Evolutionary conservation across 1,140 invertebrate species (phyloP).

Genomic region (Pararge aegeria): DNA sequence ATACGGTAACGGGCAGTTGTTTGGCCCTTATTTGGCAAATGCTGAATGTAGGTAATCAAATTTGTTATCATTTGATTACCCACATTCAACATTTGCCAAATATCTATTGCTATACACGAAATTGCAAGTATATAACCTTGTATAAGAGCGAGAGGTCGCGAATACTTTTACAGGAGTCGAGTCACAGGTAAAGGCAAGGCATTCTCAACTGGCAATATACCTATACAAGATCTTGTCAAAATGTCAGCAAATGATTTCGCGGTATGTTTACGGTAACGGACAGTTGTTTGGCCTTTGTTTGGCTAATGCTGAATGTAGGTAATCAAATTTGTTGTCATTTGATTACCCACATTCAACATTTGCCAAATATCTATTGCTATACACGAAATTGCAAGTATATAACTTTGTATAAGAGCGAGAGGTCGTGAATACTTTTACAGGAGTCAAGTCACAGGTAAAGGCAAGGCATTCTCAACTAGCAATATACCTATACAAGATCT

Average conservation of each 20-base stretch:
- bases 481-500: background rate
- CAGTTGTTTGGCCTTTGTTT: constrained; percentile 6
- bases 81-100: too few species aligned
- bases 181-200: background rate
- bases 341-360: too few species aligned
- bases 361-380: too few species aligned
- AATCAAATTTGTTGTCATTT: constrained; percentile 6
- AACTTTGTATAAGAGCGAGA: too few species aligned
- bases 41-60: constrained; percentile 6
- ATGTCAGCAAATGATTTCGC: constrained; percentile 6
- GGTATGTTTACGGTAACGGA: background rate
- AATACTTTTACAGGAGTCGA: background rate
- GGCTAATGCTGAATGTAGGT: constrained; percentile 4
- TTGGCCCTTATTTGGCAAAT: constrained; percentile 5
- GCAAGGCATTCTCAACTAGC: background rate
- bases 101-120: too few species aligned
- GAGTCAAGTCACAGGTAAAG: background rate
- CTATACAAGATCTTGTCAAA: constrained; percentile 6
- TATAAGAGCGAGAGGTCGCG: too few species aligned
- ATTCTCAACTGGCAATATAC: background rate
- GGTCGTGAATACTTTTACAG: background rate
- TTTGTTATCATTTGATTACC: too few species aligned
- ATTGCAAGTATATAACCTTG: too few species aligned
- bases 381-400: too few species aligned
- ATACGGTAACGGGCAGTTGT: constrained; percentile 2